These are phyloP conservation scores for Chrysochloris asiatica DNA, from an alignment of 2,113 vertebrate species.

Conservation along the genomic window DNA sequence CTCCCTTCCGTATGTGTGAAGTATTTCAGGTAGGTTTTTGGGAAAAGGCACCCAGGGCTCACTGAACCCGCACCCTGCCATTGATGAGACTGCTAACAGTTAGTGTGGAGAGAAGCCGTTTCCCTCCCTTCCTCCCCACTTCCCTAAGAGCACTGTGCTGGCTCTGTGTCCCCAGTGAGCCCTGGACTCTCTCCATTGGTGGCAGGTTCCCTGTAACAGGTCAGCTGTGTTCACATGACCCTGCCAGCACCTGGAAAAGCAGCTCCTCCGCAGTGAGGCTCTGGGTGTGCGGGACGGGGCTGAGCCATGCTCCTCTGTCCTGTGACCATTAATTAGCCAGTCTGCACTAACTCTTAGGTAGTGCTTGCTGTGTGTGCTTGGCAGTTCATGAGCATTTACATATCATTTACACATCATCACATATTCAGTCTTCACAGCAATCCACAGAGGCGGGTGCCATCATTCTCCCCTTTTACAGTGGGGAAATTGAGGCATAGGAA, in stretches of 20 bases:
- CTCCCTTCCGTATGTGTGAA: not conserved
- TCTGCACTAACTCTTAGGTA: not conserved
- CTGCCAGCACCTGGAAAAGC: not conserved
- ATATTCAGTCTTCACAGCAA: not conserved
- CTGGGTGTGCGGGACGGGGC: not conserved
- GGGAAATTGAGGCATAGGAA: not conserved
- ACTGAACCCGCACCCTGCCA: too few species aligned
- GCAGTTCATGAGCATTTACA: not conserved
- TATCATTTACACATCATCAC: too few species aligned
- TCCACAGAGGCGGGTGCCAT: too few species aligned
- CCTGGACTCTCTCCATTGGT: not conserved
- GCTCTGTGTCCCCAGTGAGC: not conserved
- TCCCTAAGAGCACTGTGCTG: not conserved
- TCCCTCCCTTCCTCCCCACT: not conserved
- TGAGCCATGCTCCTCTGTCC: not conserved
- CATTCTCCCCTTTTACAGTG: not conserved
- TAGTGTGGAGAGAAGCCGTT: not conserved
- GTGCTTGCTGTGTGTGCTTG: conserved; percentile 85
- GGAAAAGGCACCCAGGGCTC: too few species aligned
- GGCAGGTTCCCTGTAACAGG: not conserved
- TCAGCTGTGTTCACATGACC: not conserved
- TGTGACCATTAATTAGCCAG: not conserved
- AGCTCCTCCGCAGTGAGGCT: not conserved
- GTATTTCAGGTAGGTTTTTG: too few species aligned
- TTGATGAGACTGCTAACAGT: not conserved